A percentile compares a stretch with the other conserved stretches of the same genome.
These are phyloP conservation scores for Ryuthela nishihirai DNA, from an alignment of 2,888 invertebrate genomes.

Conservation along the genomic window DNA sequence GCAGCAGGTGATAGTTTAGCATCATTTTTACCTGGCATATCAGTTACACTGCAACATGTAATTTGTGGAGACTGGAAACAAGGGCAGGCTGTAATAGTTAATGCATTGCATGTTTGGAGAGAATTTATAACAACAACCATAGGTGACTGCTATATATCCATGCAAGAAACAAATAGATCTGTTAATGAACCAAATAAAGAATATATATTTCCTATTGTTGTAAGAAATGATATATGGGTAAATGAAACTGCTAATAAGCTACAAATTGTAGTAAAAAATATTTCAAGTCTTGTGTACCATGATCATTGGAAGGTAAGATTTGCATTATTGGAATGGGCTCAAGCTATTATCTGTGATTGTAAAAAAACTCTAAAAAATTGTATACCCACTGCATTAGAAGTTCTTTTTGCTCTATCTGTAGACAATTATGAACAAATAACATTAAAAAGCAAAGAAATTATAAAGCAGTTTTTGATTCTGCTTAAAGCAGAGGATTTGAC, in stretches of 20 bases:
- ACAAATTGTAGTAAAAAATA: constrained; percentile 8
- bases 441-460: neutral
- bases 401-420: constrained; percentile 24
- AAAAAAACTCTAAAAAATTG: constrained; percentile 8
- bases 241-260: constrained; percentile 8
- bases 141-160: too few species aligned
- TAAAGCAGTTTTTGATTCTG: neutral
- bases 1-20: constrained; percentile 9
- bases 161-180: too few species aligned
- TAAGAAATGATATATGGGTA: constrained; percentile 18
- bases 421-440: constrained; percentile 10
- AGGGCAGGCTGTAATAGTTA: constrained; percentile 11
- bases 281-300: constrained; percentile 8
- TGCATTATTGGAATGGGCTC: constrained; percentile 6
- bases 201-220: neutral
- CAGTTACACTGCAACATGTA: constrained; percentile 4
- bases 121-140: too few species aligned
- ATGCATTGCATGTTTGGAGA: constrained; percentile 7
- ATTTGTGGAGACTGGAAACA: constrained; percentile 19
- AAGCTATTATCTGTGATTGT: constrained; percentile 13
- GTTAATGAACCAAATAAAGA: too few species aligned
- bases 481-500: constrained; percentile 1
- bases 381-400: constrained; percentile 6
- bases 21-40: constrained; percentile 12
- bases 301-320: constrained; percentile 24